Percentiles rank a stretch among this genome's conserved stretches.
Evolutionary conservation across 2,888 invertebrate genomes (phyloP).

Genomic region (Lepidochrysops patricia): DNA sequence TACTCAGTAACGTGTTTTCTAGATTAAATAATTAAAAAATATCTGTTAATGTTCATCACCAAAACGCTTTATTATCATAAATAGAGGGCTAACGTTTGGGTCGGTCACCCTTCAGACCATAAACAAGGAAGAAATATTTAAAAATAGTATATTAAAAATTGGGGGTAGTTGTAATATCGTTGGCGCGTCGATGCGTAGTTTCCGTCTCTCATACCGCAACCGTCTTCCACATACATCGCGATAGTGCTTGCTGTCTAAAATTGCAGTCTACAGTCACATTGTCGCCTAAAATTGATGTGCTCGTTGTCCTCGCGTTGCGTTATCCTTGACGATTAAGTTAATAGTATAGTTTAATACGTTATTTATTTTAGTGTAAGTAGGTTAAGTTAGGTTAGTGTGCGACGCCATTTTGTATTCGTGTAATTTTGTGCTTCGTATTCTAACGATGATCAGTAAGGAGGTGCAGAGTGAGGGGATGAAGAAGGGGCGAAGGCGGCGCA

Average conservation of each 20-base stretch:
- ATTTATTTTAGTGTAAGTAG: constrained; percentile 29
- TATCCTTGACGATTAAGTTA: constrained; percentile 36
- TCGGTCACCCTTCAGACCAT: too few species aligned
- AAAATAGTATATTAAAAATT: constrained; percentile 8
- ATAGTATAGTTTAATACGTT: constrained; percentile 29
- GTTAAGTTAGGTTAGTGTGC: constrained; percentile 28
- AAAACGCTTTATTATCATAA: too few species aligned
- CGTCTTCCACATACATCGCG: constrained; percentile 33
- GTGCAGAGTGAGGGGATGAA: constrained; percentile 36
- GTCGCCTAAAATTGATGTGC: constrained; percentile 27
- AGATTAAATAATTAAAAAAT: too few species aligned
- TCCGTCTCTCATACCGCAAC: constrained; percentile 53
- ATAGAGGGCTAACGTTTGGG: too few species aligned
- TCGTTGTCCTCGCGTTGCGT: constrained; percentile 28
- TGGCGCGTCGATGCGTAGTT: constrained; percentile 11
- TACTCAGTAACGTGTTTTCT: too few species aligned
- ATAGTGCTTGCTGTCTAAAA: constrained; percentile 20
- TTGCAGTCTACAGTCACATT: not conserved
- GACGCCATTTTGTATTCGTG: constrained; percentile 49
- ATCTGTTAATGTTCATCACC: too few species aligned
- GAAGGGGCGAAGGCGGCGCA: constrained; percentile 41
- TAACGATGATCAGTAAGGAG: constrained; percentile 49
- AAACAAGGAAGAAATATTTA: not conserved
- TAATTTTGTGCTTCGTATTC: constrained; percentile 17
- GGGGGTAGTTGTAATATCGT: constrained; percentile 36